These are phyloP conservation scores for Benthosema pterotum DNA, from an alignment of 2,797 vertebrate genomes.

Conservation along the genomic window DNA sequence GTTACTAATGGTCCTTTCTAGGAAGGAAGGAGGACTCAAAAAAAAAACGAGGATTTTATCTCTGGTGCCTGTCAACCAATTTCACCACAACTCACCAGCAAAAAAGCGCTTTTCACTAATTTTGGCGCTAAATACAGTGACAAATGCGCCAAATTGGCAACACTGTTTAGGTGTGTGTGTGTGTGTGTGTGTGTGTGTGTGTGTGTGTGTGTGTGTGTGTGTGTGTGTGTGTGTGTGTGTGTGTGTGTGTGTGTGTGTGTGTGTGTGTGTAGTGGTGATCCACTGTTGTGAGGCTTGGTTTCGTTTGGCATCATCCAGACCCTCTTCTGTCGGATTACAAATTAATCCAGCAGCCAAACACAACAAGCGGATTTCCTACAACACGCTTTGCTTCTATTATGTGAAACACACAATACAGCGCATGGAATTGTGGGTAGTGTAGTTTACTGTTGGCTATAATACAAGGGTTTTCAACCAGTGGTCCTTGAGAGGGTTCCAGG, in stretches of 20 bases:
- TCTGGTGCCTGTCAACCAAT: no score
- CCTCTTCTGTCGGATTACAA: constrained; percentile 80
- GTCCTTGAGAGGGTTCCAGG: no score
- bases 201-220: constrained; percentile 36
- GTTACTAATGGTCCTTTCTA: no score
- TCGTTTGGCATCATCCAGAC: constrained; percentile 55
- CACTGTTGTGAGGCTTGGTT: constrained; percentile 44
- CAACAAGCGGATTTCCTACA: constrained; percentile 81
- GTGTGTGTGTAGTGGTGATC: constrained; percentile 58
- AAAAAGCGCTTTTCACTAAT: no score
- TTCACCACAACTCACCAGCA: no score
- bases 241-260: constrained; percentile 17
- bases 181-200: constrained; percentile 33
- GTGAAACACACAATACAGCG: constrained; percentile 24
- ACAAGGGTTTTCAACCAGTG: no score
- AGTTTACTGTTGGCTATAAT: constrained; percentile 57
- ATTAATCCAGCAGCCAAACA: constrained; percentile 70
- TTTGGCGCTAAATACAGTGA: no score
- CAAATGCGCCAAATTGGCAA: no score
- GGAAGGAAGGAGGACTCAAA: no score
- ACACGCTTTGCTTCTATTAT: constrained; percentile 69
- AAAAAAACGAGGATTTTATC: no score
- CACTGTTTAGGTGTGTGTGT: no score
- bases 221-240: constrained; percentile 23
- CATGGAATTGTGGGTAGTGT: constrained; percentile 76